Conservation (phyloP, 2,888 invertebrate species). For the Chalcosyrphus nemorum region DNA sequence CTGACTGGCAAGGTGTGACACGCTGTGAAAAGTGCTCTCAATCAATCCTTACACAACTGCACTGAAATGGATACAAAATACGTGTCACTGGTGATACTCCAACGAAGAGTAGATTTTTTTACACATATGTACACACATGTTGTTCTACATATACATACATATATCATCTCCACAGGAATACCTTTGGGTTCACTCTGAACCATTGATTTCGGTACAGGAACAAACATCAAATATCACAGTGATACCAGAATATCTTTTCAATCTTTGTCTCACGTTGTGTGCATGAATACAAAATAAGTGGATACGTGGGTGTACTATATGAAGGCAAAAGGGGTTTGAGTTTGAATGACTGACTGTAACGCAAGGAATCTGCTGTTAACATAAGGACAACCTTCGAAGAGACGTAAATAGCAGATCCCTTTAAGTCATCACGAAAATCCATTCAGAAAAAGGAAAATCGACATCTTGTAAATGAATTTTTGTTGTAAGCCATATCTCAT, state of each 20-base stretch:
- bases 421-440: not conserved
- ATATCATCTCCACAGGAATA: not conserved
- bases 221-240: not conserved
- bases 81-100: too few species aligned
- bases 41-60: not conserved
- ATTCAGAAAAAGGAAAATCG: conserved; percentile 2
- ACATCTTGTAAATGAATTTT: not conserved
- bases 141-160: too few species aligned
- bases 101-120: too few species aligned
- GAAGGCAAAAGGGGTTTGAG: not conserved
- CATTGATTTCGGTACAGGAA: not conserved
- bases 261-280: conserved; percentile 3
- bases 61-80: too few species aligned
- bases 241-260: conserved; percentile 4
- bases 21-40: not conserved
- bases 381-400: not conserved
- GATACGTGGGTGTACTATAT: not conserved
- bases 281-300: conserved; percentile 1
- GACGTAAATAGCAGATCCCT: not conserved
- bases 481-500: not conserved
- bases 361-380: not conserved
- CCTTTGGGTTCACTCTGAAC: not conserved
- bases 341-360: not conserved
- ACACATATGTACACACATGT: too few species aligned
- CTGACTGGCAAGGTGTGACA: not conserved